Evolutionary conservation across 1,140 invertebrate species (phyloP), one percentile per base, ranked within the genome.

Genomic region (Pseudomyrmex concolor): DNA sequence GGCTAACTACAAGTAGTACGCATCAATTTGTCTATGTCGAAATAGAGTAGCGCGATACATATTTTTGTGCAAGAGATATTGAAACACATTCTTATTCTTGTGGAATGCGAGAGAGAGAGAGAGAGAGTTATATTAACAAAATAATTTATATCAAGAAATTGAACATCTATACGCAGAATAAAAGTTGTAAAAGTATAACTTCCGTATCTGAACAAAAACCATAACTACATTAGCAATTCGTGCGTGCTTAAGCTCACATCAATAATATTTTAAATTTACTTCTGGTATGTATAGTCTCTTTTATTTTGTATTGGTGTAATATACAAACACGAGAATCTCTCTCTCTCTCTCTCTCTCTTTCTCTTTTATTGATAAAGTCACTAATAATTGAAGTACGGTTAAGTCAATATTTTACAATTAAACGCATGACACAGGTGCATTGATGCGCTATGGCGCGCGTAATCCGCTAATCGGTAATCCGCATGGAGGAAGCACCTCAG

Each of bases 21-120:
- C 76, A n/a, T 80, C 66, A 59, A 80, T 80, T 71, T 70, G 66
- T 80, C 76, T 71, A 50, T 9, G 76, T 71, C 66, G 66, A 55
- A 77, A 22, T 45, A 17, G 19, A 48, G 12, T 25, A 51, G 34
- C 43, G 67, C 43, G 12, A 51, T 60, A 70, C 12, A 12, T 12
- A 25, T 17, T 15, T 25, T 62, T 45, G 59, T 12, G 72, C 10
- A n/a, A 57, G 8, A 34, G 17, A 17, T 34, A n/a, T 45, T 12
- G 15, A 72, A 59, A 13, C 34, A 48, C 9, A 13, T 22, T 55
- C 64, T 77, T 17, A 19, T 43, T 48, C 13, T n/a, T 13, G 48
- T 3, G 5, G 19, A 51, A 51, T 51, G 50, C 50, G 5, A 34
- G 5, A 34, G 34, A 34, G 25, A 34, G 5, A 34, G 4, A 34